Percentiles rank a stretch among this genome's conserved stretches.
These are phyloP conservation scores for Pyxicephalus adspersus DNA, from an alignment of 2,113 vertebrate species.

Conservation along the genomic window DNA sequence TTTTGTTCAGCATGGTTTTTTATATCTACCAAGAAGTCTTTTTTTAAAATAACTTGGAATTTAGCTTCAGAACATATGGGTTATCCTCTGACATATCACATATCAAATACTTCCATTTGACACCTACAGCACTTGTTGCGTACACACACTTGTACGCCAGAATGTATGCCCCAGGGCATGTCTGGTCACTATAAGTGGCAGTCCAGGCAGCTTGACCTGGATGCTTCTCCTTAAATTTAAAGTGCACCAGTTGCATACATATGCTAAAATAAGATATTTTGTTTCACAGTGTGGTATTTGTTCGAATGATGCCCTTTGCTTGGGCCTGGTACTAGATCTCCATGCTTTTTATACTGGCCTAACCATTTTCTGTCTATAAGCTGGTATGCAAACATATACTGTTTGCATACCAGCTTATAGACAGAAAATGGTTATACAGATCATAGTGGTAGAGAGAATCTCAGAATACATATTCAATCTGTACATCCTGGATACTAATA, in stretches of 20 bases:
- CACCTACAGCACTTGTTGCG: conserved; percentile 5
- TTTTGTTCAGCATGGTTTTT: not conserved
- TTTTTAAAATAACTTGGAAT: conserved; percentile 36
- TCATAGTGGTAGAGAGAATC: too few species aligned
- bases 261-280: too few species aligned
- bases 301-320: too few species aligned
- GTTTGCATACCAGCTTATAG: too few species aligned
- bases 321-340: too few species aligned
- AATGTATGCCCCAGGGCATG: not conserved
- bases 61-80: conserved; percentile 35
- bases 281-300: too few species aligned
- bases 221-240: conserved; percentile 20
- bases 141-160: not conserved
- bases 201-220: conserved; percentile 14
- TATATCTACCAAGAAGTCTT: conserved; percentile 14
- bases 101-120: conserved; percentile 31
- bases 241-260: not conserved
- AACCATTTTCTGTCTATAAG: too few species aligned
- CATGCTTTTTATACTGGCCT: too few species aligned
- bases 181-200: not conserved
- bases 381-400: too few species aligned
- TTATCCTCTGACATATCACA: conserved; percentile 25
- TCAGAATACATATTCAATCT: too few species aligned
- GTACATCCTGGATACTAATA: too few species aligned
- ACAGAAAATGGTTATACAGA: too few species aligned